Evolutionary conservation across 2,888 invertebrate genomes (phyloP), one percentile per base, ranked within the genome.

Genomic region (Pycnomerus fuliginosus): DNA sequence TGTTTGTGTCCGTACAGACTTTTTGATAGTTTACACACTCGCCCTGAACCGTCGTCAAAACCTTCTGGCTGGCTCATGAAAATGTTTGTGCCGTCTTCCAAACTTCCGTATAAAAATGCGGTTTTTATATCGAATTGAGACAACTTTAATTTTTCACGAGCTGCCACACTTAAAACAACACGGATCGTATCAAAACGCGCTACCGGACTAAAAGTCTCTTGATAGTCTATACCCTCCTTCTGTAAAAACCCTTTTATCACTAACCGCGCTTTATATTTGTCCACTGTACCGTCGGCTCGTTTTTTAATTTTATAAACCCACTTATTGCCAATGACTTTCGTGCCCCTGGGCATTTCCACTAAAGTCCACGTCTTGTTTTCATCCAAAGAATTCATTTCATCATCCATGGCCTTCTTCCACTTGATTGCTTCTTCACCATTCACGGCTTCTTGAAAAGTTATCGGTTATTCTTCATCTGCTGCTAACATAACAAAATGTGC

Each of bases 1-100:
- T 70, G 68, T 37, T 67, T 68, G 1, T 70, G 50, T 5, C 69
- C 69, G 52, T 70, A 69, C 12, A 70, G 28, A 34, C 63, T 61
- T 38, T 52, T 55, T 8, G 53, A 54, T n/a, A 70, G 45, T 22
- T 55, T 52, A 43, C 67, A 69, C 2, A 66, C 63, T 17, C 38
- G 25, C 3, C 34, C 13, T 1, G 33, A 3, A 55, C 56, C 61
- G 44, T 64, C 60, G 8, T 53, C 38, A 38, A 53, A 62, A 3
- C 67, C 67, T 45, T 50, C 34, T 36, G 56, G 53, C 24, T 53
- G 49, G 25, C 32, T 22, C 51, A 55, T 51, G 39, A 30, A 58
- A 10, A 58, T 15, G n/a, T 13, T 25, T n/a, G n/a, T n/a, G n/a
- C n/a, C 31, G 11, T 38, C 38, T 2, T 22, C 11, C 13, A 38